These are phyloP conservation scores for Tichodroma muraria DNA, from an alignment of 2,113 vertebrate genomes.

Conservation along the genomic window DNA sequence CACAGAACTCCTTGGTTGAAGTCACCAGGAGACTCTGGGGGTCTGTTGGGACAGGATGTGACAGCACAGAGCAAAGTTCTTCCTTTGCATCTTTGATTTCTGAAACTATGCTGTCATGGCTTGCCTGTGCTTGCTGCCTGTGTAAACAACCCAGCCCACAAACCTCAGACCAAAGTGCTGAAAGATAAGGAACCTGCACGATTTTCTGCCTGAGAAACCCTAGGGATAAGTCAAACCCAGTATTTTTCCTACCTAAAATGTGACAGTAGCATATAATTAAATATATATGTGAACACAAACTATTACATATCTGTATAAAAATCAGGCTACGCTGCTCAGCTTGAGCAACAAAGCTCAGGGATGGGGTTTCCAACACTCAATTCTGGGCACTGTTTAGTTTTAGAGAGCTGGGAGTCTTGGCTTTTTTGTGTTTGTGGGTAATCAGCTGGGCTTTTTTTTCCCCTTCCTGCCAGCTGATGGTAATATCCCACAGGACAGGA, in stretches of 20 bases:
- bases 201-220: not conserved
- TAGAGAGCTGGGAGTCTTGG: not conserved
- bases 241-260: not conserved
- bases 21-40: not conserved
- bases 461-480: not conserved
- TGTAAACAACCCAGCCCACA: not conserved
- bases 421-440: not conserved
- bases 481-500: no score
- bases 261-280: not conserved
- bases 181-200: not conserved
- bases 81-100: not conserved
- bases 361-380: not conserved
- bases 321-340: not conserved
- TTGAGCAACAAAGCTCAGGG: not conserved
- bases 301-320: not conserved
- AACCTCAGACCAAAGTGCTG: not conserved
- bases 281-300: not conserved
- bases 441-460: not conserved
- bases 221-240: not conserved
- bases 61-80: not conserved
- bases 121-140: not conserved
- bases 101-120: not conserved
- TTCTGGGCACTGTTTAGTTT: not conserved
- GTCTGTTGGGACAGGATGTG: not conserved
- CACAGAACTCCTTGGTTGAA: rapidly evolving